Evolutionary conservation across 1,140 invertebrate species (phyloP).

Genomic region (Trissolcus basalis): DNA sequence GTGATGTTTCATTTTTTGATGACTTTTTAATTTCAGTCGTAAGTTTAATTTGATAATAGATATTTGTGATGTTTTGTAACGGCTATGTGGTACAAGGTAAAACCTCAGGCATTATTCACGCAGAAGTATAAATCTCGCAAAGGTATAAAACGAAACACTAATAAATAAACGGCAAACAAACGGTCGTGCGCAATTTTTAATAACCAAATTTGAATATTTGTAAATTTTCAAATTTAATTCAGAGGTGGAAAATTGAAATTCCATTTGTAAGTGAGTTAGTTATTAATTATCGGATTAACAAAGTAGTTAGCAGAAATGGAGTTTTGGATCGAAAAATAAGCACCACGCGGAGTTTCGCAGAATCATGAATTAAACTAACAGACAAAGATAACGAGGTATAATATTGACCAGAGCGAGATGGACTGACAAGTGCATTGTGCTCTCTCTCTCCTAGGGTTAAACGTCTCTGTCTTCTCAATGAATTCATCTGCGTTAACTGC

Average conservation of each 20-base stretch:
- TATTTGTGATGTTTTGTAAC: not conserved
- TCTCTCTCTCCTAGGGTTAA: constrained; percentile 47
- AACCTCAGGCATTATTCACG: no score
- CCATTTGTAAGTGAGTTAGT: no score
- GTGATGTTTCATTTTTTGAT: not conserved
- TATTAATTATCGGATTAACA: no score
- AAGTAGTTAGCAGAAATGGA: no score
- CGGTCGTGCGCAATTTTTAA: no score
- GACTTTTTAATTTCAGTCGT: not conserved
- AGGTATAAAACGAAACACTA: no score
- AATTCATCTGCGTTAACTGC: constrained; percentile 48
- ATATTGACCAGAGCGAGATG: constrained; percentile 29
- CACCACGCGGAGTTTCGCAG: constrained; percentile 23
- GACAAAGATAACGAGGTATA: constrained; percentile 12
- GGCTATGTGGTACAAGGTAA: constrained; percentile 3
- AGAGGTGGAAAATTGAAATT: no score
- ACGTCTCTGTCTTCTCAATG: constrained; percentile 47
- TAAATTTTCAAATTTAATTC: no score
- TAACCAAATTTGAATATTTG: no score
- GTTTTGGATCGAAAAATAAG: no score
- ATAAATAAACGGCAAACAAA: no score
- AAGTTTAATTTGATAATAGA: not conserved
- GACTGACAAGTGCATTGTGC: constrained; percentile 22
- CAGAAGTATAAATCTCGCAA: no score
- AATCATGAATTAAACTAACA: constrained; percentile 30